A percentile compares a stretch with the other conserved stretches of the same genome.
Evolutionary conservation across 2,113 vertebrate species (phyloP).

Genomic region (Phalacrocorax brasilianus): DNA sequence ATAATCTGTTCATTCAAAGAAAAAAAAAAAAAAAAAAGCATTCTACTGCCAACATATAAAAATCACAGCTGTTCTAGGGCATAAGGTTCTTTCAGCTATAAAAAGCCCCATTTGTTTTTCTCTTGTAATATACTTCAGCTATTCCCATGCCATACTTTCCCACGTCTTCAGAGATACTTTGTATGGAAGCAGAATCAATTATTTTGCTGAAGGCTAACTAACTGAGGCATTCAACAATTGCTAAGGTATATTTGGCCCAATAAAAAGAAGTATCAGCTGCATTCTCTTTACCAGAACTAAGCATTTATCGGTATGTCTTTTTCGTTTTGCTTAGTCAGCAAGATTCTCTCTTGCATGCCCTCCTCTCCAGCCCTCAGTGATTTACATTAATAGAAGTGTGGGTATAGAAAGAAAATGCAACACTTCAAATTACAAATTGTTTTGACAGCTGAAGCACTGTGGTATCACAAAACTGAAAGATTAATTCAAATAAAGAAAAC

Average conservation of each 20-base stretch:
- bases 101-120: not conserved
- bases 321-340: not conserved
- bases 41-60: not conserved
- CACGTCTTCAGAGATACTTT: not conserved
- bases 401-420: not conserved
- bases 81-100: not conserved
- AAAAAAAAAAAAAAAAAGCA: not conserved
- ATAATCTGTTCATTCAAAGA: not conserved
- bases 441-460: not conserved
- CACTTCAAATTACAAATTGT: not conserved
- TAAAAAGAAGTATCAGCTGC: not conserved
- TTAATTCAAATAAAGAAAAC: not conserved
- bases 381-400: not conserved
- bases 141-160: not conserved
- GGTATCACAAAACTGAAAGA: not conserved
- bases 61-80: constrained; percentile 16
- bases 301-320: not conserved
- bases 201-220: not conserved
- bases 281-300: not conserved
- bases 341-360: not conserved
- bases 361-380: not conserved
- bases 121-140: not conserved
- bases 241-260: not conserved
- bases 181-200: not conserved
- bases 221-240: not conserved